These are phyloP conservation scores for Drosophila yakuba DNA, from an alignment of 1,140 invertebrate genomes.

Conservation along the genomic window DNA sequence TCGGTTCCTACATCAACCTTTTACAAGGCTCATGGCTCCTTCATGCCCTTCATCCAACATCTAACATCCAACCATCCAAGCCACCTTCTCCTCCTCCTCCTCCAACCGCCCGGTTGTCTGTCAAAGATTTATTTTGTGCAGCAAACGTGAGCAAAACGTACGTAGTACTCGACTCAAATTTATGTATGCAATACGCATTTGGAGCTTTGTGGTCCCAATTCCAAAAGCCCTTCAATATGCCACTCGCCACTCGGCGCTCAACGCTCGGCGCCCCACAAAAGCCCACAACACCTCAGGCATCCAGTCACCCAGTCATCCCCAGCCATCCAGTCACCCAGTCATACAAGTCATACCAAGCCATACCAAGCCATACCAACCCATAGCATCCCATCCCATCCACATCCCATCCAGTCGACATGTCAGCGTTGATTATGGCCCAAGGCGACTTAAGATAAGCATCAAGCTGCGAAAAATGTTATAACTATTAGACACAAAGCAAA, in stretches of 20 bases:
- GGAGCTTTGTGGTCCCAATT: constrained; percentile 41
- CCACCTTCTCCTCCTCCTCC: not conserved
- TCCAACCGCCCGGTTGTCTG: constrained; percentile 12
- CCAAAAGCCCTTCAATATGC: constrained; percentile 32
- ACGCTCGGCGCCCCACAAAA: not conserved
- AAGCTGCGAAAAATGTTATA: constrained; percentile 26
- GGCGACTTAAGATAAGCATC: constrained; percentile 32
- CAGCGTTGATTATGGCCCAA: constrained; percentile 42
- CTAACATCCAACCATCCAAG: no score
- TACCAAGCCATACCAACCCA: not conserved
- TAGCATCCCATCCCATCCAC: not conserved
- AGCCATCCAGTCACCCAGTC: not conserved
- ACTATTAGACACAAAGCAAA: constrained; percentile 18
- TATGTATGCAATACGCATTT: constrained; percentile 62
- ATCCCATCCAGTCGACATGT: constrained; percentile 13
- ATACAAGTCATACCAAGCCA: no score
- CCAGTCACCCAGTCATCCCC: not conserved
- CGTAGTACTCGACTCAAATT: constrained; percentile 25
- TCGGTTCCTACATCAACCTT: not conserved
- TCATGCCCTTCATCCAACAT: not conserved
- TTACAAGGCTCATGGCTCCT: not conserved
- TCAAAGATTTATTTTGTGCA: constrained; percentile 55
- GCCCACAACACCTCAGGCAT: constrained; percentile 9
- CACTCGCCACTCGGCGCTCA: not conserved
- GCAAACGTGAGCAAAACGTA: constrained; percentile 39